Percentiles rank a stretch among this genome's conserved stretches.
These are phyloP conservation scores for Acronicta aceris DNA, from an alignment of 2,888 invertebrate genomes.

Conservation along the genomic window DNA sequence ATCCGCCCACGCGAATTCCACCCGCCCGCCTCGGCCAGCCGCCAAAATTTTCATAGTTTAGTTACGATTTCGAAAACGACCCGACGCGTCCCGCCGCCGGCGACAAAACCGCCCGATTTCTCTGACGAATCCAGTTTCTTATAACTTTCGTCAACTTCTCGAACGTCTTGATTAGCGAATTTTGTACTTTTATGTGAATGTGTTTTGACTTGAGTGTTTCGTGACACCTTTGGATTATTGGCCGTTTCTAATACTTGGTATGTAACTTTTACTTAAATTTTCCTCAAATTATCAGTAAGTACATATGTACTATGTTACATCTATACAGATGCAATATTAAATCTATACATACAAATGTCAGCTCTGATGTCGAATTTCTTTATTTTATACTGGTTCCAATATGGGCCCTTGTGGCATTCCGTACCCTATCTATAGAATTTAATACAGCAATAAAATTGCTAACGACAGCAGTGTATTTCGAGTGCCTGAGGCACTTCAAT, in stretches of 20 bases:
- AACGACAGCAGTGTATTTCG: constrained; percentile 34
- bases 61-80: constrained; percentile 90
- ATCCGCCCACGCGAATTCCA: constrained; percentile 84
- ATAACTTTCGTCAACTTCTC: constrained; percentile 81
- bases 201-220: constrained; percentile 73
- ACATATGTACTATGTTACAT: too few species aligned
- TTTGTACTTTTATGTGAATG: constrained; percentile 70
- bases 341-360: background rate
- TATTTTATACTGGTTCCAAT: constrained; percentile 28
- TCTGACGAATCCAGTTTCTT: constrained; percentile 80
- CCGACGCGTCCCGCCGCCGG: constrained; percentile 89
- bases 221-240: constrained; percentile 79
- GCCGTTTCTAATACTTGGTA: constrained; percentile 63
- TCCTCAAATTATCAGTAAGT: background rate
- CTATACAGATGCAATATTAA: background rate
- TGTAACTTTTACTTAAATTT: constrained; percentile 52
- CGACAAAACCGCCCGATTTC: constrained; percentile 81
- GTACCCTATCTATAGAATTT: constrained; percentile 26
- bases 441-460: constrained; percentile 26
- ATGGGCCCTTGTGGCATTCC: constrained; percentile 46
- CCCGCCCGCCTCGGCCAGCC: constrained; percentile 82
- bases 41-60: constrained; percentile 89
- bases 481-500: constrained; percentile 26
- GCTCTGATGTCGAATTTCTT: constrained; percentile 7
- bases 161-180: constrained; percentile 67